Percentiles rank a stretch among this genome's conserved stretches.
These are phyloP conservation scores for Thaumatotibia leucotreta DNA, from an alignment of 1,140 invertebrate species.

Conservation along the genomic window DNA sequence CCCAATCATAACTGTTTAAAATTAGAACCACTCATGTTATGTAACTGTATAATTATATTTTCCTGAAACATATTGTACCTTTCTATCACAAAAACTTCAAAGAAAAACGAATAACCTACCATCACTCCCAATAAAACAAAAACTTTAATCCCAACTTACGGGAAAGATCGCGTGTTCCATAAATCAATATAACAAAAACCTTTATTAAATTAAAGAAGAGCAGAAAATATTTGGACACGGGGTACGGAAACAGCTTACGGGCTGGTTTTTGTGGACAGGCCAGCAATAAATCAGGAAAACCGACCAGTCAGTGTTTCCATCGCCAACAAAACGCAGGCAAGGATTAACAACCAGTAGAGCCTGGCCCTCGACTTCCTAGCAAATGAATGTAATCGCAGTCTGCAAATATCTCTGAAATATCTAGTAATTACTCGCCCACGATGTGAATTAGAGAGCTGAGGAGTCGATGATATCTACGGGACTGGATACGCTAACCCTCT, in stretches of 20 bases:
- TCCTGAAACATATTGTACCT: neutral
- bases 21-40: too few species aligned
- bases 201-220: conserved; percentile 20
- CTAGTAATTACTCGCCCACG: neutral
- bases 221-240: conserved; percentile 23
- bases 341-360: neutral
- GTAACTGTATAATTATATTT: neutral
- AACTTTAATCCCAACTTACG: neutral
- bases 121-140: neutral
- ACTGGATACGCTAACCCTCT: conserved; percentile 1
- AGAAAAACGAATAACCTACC: neutral
- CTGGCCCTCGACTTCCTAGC: neutral
- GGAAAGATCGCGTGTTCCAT: conserved; percentile 13
- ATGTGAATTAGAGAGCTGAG: neutral
- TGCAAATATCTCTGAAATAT: neutral
- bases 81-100: neutral
- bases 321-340: neutral
- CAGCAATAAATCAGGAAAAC: conserved; percentile 53
- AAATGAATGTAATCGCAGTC: neutral
- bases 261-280: conserved; percentile 25
- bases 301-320: neutral
- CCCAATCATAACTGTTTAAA: too few species aligned
- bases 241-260: conserved; percentile 46
- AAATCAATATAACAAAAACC: conserved; percentile 28
- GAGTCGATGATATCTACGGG: conserved; percentile 2